These are phyloP conservation scores for Mastomys coucha DNA, from an alignment of 2,113 vertebrate genomes.

Conservation along the genomic window DNA sequence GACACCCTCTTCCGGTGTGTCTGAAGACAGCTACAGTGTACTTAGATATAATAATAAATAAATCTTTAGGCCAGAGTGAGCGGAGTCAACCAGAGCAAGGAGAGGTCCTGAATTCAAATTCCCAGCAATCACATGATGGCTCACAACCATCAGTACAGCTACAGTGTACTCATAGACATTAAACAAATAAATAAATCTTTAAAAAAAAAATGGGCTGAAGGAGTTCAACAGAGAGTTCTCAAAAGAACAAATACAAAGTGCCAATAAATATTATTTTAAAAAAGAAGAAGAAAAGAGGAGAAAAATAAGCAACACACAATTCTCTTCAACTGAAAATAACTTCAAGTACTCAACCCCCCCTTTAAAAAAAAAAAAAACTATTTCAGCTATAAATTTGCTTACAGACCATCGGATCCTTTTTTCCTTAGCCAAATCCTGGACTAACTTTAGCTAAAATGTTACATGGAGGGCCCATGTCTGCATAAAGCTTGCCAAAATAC, in stretches of 20 bases:
- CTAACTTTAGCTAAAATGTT: constrained; percentile 48
- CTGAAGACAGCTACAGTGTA: too few species aligned
- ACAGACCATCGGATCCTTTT: neutral
- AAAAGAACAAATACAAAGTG: neutral
- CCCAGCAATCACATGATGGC: too few species aligned
- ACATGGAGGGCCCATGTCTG: constrained; percentile 60
- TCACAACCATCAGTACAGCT: too few species aligned
- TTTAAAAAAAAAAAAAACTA: neutral
- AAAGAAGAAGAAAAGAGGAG: neutral
- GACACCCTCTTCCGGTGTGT: too few species aligned
- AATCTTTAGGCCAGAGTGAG: too few species aligned
- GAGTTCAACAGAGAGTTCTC: neutral
- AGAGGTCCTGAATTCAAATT: too few species aligned
- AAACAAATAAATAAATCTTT: too few species aligned
- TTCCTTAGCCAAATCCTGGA: constrained; percentile 21
- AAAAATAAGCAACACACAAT: neutral
- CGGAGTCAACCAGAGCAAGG: too few species aligned
- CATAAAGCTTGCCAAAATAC: constrained; percentile 57
- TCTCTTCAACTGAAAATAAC: constrained; percentile 54
- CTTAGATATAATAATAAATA: too few species aligned
- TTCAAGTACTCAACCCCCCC: neutral
- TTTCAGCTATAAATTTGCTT: constrained; percentile 43
- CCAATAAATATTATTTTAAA: neutral
- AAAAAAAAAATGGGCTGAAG: neutral
- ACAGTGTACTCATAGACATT: too few species aligned